A percentile compares a stretch with the other conserved stretches of the same genome.
phyloP scores from a whole-genome alignment of 2,888 invertebrate species.

The Drosophila cognata region DNA sequence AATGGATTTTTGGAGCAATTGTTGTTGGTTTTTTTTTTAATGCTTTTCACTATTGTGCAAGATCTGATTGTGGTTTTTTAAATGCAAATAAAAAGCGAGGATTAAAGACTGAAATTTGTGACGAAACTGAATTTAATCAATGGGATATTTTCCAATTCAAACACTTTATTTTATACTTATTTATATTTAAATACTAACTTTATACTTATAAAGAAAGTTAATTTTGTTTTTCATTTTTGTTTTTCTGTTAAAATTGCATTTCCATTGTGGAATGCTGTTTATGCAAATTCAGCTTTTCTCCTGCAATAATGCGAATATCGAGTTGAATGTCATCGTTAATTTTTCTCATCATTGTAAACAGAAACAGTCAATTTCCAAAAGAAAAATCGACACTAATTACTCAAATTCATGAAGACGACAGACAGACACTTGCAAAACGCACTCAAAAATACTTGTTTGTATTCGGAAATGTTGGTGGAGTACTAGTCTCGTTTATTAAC shows the following conservation, averaged over 20 bases:
- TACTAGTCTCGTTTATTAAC: constrained; percentile 38
- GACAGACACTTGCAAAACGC: constrained; percentile 1
- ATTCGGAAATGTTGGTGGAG: constrained; percentile 27
- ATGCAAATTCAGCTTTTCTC: constrained; percentile 60
- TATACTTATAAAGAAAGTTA: no score
- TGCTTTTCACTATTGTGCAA: background rate
- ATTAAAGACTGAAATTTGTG: background rate
- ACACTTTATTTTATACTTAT: background rate
- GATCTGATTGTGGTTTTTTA: background rate
- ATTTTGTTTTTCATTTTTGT: constrained; percentile 23
- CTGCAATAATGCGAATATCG: constrained; percentile 33
- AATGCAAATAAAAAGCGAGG: background rate
- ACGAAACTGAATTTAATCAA: no score
- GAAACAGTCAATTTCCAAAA: constrained; percentile 54
- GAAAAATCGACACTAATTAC: constrained; percentile 47
- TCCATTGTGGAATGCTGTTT: constrained; percentile 6
- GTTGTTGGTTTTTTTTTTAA: background rate
- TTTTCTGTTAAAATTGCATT: constrained; percentile 38
- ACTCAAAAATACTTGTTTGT: constrained; percentile 10
- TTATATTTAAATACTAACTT: background rate
- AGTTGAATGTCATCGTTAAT: constrained; percentile 67
- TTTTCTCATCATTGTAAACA: constrained; percentile 69
- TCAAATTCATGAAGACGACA: constrained; percentile 19
- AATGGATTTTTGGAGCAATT: background rate
- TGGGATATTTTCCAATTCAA: background rate